Base-by-base conservation (phyloP, 2,888 invertebrate genomes). In the Hoplodrina blanda region DNA sequence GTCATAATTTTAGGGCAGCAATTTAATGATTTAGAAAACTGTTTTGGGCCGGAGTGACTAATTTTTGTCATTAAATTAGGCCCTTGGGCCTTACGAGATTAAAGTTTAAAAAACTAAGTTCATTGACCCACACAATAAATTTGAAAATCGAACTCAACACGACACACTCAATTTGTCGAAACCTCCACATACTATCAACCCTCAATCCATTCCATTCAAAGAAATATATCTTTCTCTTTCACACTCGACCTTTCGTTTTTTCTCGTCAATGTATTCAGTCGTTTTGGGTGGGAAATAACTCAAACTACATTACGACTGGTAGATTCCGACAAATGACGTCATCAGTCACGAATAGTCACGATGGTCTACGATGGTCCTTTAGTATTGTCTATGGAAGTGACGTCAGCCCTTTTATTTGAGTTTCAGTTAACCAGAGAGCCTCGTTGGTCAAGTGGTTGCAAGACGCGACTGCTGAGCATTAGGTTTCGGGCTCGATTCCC, bases 241-340 rank as follows among this genome's bases (percentile, higher is more conserved):
- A 74, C 49, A 63, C 55, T 49, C 71, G 56, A 66, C 57, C 57
- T 46, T 62, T 79, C 10, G 4, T 30, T 30, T 37, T 6, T 64
- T 54, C 30, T 59, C 69, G 72, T 75, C 75, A 68, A 79, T 82
- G 70, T 78, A 69, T 78, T 72, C 59, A 44, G 56, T 25, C 61
- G 65, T 76, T 69, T 63, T 41, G 62, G 56, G 49, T 33, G 41
- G 55, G 25, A 33, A 7, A 80, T 82, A 71, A 76, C 59, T 79
- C 71, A 78, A 65, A 78, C 62, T 69, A 67, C 60, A 70, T 78
- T 55, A 74, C 41, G 67, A 37, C 15, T 53, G 65, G 46, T 54
- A 62, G 69, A 57, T 68, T 33, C 46, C 52, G 68, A 76, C 76
- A 82, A 76, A 81, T 73, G 70, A 71, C 64, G 70, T 82, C 80